Percentiles rank a stretch among this genome's conserved stretches.
Conservation (phyloP, 2,113 vertebrate species). For the Ondatra zibethicus region DNA sequence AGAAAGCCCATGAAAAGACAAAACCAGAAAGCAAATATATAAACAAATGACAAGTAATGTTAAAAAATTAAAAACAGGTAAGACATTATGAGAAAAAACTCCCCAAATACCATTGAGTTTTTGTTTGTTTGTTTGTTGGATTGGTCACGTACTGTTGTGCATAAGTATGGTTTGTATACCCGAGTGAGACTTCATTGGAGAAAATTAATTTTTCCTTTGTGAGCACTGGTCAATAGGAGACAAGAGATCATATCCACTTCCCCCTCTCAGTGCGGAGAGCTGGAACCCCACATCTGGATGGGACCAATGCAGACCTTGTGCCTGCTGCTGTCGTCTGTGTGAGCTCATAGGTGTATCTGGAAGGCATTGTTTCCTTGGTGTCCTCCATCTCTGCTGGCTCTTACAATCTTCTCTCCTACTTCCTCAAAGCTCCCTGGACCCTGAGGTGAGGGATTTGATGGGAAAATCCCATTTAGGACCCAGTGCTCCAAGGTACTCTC, state of each 20-base stretch:
- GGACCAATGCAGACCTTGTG: background rate
- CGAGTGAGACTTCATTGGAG: background rate
- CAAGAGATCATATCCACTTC: background rate
- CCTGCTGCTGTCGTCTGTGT: background rate
- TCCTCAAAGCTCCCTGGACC: background rate
- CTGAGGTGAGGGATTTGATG: background rate
- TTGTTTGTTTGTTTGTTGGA: background rate
- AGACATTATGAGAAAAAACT: background rate
- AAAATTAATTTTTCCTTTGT: background rate
- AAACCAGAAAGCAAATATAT: no score
- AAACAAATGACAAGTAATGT: background rate
- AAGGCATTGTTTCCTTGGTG: background rate
- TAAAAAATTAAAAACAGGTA: background rate
- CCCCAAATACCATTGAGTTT: background rate
- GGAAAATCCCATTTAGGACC: background rate
- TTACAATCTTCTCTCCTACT: background rate
- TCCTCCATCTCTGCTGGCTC: background rate
- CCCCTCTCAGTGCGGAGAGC: background rate
- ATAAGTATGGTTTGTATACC: background rate
- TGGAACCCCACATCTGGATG: background rate
- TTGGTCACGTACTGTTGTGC: background rate
- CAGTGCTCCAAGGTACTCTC: background rate
- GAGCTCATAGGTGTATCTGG: background rate
- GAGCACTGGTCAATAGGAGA: background rate
- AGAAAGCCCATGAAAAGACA: background rate